Base-by-base conservation (phyloP, 1,140 invertebrate species). In the Formica exsecta region DNA sequence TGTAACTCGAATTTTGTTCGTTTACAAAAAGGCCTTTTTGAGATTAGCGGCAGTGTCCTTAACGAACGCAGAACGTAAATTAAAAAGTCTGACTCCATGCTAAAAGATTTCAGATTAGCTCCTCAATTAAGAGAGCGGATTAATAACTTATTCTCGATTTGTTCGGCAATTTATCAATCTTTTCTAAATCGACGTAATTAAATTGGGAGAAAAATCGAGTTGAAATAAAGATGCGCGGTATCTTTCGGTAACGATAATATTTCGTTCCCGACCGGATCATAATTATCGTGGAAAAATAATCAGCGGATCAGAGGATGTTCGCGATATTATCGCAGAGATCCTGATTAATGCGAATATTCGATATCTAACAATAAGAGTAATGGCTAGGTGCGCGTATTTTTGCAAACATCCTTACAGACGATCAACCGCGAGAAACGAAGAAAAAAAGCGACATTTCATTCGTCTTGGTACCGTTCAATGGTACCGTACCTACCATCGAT, bases 391-490 rank as follows among this genome's bases (percentile, higher is more conserved):
- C 25, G 25, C 0, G 25, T 29, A 29, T 29, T 29, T 29, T 29
- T 29, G 29, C 22, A 29, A 36, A 25, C 48, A 54, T 29, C 13
- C 64, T 62, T 29, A 25, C 70, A 44, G 32, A 32, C 64, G 74
- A 86, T 76, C 36, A 65, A 75, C 5, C 13, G 25, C 6, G 51
- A 61, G 48, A 29, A 64, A 76, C 11, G 32, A 57, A 57, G 25
- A 51, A 22, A 64, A 32, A 13, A 44, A 48, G 13, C 8, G 8
- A 65, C n/a, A 29, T 65, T 61, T 48, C 25, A 74, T 87, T 77
- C 66, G 85, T 36, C 22, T n/a, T 13, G 29, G 0, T 25, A 57
- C 29, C 32, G 48, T 68, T 84, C 73, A 87, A 83, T 87, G 73
- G 68, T 59, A 57, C 19, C n/a, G n/a, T 22, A 29, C 38, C 51